Evolutionary conservation across 1,140 invertebrate genomes (phyloP).

Genomic region (Tetragnatha versicolor): DNA sequence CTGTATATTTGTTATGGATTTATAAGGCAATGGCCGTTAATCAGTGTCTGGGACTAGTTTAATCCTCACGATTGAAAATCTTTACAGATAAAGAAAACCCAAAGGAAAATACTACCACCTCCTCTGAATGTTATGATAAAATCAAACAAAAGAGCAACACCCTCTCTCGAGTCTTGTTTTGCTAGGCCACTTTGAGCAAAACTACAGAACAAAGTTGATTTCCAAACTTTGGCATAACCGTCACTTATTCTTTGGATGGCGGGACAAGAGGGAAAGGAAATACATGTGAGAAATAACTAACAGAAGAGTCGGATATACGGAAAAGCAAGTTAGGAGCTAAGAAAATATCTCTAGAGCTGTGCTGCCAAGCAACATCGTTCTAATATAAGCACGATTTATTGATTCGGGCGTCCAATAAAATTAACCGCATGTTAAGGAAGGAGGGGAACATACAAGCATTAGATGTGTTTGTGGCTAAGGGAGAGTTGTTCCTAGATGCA

Average conservation of each 20-base stretch:
- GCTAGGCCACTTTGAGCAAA: slow-evolving; percentile 1
- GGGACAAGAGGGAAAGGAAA: neutral
- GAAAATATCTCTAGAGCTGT: slow-evolving; percentile 14
- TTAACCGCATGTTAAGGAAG: slow-evolving; percentile 23
- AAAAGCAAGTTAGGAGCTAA: slow-evolving; percentile 15
- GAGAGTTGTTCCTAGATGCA: too few species aligned
- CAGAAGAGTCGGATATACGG: slow-evolving; percentile 18
- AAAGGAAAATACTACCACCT: too few species aligned
- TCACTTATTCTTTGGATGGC: neutral
- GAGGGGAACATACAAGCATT: slow-evolving; percentile 5
- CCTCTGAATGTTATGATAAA: too few species aligned
- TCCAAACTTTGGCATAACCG: slow-evolving; percentile 15
- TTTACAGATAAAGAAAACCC: too few species aligned
- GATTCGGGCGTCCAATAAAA: slow-evolving; percentile 13
- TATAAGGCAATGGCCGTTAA: too few species aligned
- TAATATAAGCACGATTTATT: slow-evolving; percentile 9
- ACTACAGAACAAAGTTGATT: slow-evolving; percentile 1
- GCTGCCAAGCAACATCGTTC: neutral
- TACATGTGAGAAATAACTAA: slow-evolving; percentile 36
- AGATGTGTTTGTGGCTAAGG: slow-evolving; percentile 4
- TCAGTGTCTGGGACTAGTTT: too few species aligned
- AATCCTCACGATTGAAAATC: too few species aligned
- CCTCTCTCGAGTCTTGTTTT: neutral
- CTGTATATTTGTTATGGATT: too few species aligned
- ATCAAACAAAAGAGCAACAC: neutral